These are phyloP conservation scores for Camponotus fellah DNA, from an alignment of 2,888 invertebrate genomes.

Conservation along the genomic window DNA sequence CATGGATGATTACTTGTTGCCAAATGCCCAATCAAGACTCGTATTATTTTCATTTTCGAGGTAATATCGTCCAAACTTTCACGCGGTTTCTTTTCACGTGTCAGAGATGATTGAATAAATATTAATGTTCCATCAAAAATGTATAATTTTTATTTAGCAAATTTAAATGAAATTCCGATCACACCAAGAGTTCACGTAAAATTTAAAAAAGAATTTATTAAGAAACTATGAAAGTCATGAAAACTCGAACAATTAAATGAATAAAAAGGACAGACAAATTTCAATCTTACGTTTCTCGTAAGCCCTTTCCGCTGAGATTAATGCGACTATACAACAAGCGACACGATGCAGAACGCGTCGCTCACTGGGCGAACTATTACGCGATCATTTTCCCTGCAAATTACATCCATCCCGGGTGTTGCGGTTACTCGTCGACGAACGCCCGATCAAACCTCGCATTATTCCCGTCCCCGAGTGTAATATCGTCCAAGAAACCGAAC, in stretches of 20 bases:
- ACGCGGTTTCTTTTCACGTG: not conserved
- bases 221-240: not conserved
- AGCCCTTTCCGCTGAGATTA: conserved; percentile 5
- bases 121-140: not conserved
- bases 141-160: not conserved
- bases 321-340: conserved; percentile 31
- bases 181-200: not conserved
- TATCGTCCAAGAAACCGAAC: conserved; percentile 57
- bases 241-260: conserved; percentile 2
- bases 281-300: not conserved
- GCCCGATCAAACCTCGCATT: conserved; percentile 61
- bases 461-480: conserved; percentile 64
- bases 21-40: conserved; percentile 32
- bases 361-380: conserved; percentile 62
- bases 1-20: conserved; percentile 50
- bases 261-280: not conserved
- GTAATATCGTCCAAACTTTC: not conserved
- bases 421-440: conserved; percentile 57
- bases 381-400: conserved; percentile 70
- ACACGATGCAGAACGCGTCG: conserved; percentile 47
- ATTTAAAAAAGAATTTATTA: not conserved
- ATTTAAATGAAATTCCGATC: not conserved
- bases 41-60: conserved; percentile 26
- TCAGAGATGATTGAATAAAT: not conserved
- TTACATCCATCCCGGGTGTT: conserved; percentile 59